Evolutionary conservation across 2,888 invertebrate species (phyloP), one percentile per base, ranked within the genome.

Genomic region (Hemicrepidius hirtus): DNA sequence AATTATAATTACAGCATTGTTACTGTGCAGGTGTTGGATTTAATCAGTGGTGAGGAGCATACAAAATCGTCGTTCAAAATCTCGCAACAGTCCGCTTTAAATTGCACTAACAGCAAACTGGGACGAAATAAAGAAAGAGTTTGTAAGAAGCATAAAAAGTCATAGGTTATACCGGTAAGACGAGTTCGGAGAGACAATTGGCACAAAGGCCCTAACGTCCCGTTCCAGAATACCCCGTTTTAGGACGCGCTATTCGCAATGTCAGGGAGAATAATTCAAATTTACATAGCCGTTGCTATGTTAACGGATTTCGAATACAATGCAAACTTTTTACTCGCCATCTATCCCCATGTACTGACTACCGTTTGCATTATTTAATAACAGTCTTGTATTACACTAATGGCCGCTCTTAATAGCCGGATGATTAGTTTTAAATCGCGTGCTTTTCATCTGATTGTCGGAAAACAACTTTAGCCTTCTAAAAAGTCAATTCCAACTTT

Each of bases 221-320:
- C 77, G 75, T 77, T 71, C 73, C 69, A 72, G 77, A 77, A 77
- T 77, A 74, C 70, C 60, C 64, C 68, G 49, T 68, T 74, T 63
- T 50, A 41, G 62, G 57, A 68, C 46, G 60, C 57, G 67, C 68
- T 71, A 77, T 77, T 77, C 76, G 77, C 77, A 76, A 69, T 73
- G 49, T 55, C 40, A 50, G 59, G 37, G 57, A 59, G 64, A 68
- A 59, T 59, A 49, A 66, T 71, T 68, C 63, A 62, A 73, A 74
- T 76, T 75, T 75, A 75, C 75, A 76, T 74, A 75, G 72, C 77
- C 74, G 77, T 75, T 75, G 75, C 71, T 75, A 75, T 74, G 76
- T 68, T 77, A 77, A 77, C 77, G 77, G 75, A 76, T 77, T 77
- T 76, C 65, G 72, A 76, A 68, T 68, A 76, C 75, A 77, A 77